phyloP scores from a whole-genome alignment of 2,797 vertebrate species.

The Typhlichthys subterraneus region DNA sequence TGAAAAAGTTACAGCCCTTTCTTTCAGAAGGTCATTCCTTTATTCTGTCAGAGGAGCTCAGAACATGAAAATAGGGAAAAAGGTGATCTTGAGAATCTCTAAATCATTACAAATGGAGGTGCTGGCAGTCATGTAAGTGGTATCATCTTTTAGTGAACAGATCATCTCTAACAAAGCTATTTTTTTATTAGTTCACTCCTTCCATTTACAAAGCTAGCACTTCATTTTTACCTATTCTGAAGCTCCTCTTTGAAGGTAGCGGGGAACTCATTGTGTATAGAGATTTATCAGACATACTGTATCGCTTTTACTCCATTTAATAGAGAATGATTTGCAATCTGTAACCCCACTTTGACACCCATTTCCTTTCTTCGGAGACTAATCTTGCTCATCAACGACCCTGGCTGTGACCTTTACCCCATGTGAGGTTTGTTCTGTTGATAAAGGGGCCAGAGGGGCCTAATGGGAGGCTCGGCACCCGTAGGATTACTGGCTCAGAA shows the following conservation, averaged over 20 bases:
- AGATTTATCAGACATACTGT: conserved; percentile 51
- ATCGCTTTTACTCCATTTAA: conserved; percentile 53
- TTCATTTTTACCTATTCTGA: background rate
- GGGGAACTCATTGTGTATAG: conserved; percentile 29
- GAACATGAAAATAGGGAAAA: conserved; percentile 4
- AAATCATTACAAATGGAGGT: conserved; percentile 6
- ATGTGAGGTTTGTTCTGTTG: conserved; percentile 57
- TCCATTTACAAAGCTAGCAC: background rate
- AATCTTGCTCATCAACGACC: conserved; percentile 72
- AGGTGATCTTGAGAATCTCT: conserved; percentile 4
- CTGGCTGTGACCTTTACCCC: conserved; percentile 73
- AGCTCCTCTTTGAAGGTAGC: conserved; percentile 13
- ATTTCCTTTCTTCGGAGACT: conserved; percentile 69
- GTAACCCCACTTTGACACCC: conserved; percentile 67
- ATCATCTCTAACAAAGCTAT: background rate
- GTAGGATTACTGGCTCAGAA: conserved; percentile 58
- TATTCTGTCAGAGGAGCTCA: conserved; percentile 17
- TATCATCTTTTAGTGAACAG: background rate
- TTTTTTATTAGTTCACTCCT: background rate
- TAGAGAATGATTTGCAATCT: conserved; percentile 69
- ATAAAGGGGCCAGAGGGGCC: conserved; percentile 61
- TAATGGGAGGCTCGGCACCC: conserved; percentile 56
- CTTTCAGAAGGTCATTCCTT: conserved; percentile 65
- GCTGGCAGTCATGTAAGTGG: background rate
- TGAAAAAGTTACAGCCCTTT: conserved; percentile 59